Base-by-base conservation (phyloP, 2,113 vertebrate species). In the Gallinago media region DNA sequence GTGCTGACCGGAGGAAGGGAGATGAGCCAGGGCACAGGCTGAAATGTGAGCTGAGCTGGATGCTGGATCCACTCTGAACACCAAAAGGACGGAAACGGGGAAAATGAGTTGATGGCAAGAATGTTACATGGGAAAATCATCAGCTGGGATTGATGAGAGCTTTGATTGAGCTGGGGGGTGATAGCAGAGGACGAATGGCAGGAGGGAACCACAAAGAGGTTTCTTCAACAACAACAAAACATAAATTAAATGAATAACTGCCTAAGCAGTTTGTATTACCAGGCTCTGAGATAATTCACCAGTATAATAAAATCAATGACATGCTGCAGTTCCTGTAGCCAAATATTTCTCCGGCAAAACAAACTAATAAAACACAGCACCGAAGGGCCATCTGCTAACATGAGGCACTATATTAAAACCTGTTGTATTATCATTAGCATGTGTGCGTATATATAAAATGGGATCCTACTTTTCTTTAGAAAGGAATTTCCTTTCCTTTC, bases 321-420 rank as follows among this genome's bases (percentile, higher is more conserved):
- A 21, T 79, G 49, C 70, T 94, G 62, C n/a, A 55, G 62, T 89
- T 95, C 40, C 58, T 95, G 74, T 72, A 72, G 92, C 89, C 86
- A 95, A 44, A 25, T 91, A 86, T 75, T 96, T 92, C 56, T 86
- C 77, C 65, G 44, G 65, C 85, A 93, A 95, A 96, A 42, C 83
- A 94, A 87, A 89, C 88, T 85, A 75, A 83, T 91, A 94, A 89
- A 86, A 44, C 36, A 46, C 63, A 74, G 34, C 18, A 46, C 59
- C 0, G 0, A 90, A 93, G 32, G 23, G 50, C 70, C 52, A 85
- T 95, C 91, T 95, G 91, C 80, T 97, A 58, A 81, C 14, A 61
- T 1, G 6, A 94, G 25, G 36, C 56, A 54, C 63, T 90, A 6
- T 65, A 72, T 81, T 86, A 87, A 77, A 92, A 78, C 36, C 23